Evolutionary conservation across 2,797 vertebrate genomes (phyloP).

Genomic region (Pseudomugil tenellus): DNA sequence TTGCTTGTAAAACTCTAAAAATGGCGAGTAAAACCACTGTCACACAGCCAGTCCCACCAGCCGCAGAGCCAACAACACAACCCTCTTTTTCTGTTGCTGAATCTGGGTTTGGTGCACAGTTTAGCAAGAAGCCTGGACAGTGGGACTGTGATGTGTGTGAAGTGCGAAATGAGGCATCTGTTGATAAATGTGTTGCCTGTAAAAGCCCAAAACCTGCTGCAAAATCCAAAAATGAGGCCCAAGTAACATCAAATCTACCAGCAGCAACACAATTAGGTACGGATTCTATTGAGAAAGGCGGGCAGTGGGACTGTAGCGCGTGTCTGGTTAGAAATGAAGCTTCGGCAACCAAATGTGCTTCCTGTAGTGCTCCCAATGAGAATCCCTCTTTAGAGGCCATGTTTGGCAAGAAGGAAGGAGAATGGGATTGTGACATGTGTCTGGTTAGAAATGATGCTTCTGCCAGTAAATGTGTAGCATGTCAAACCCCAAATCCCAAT

Average conservation of each 20-base stretch:
- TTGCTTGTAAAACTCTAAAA: conserved; percentile 76
- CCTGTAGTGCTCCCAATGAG: conserved; percentile 40
- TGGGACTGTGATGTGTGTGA: conserved; percentile 87
- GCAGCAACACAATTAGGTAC: conserved; percentile 57
- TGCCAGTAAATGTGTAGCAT: conserved; percentile 83
- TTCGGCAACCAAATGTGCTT: conserved; percentile 52
- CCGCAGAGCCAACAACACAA: conserved; percentile 31
- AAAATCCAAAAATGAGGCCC: conserved; percentile 49
- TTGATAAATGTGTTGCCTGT: conserved; percentile 83
- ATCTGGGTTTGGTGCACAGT: conserved; percentile 81
- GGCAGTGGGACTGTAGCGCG: conserved; percentile 59
- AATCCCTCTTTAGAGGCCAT: conserved; percentile 68
- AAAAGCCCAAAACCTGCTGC: conserved; percentile 73
- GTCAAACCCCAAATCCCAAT: conserved; percentile 84
- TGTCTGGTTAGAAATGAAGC: conserved; percentile 69
- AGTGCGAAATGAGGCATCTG: conserved; percentile 80
- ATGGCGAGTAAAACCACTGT: conserved; percentile 47
- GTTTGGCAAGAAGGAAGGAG: conserved; percentile 85
- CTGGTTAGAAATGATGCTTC: conserved; percentile 83
- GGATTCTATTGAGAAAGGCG: conserved; percentile 62
- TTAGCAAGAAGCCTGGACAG: conserved; percentile 82
- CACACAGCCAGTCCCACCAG: conserved; percentile 47
- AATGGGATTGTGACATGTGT: conserved; percentile 91
- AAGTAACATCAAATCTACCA: conserved; percentile 35
- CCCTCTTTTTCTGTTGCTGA: conserved; percentile 24